Evolutionary conservation across 1,140 invertebrate species (phyloP).

Genomic region (Aethina tumida): DNA sequence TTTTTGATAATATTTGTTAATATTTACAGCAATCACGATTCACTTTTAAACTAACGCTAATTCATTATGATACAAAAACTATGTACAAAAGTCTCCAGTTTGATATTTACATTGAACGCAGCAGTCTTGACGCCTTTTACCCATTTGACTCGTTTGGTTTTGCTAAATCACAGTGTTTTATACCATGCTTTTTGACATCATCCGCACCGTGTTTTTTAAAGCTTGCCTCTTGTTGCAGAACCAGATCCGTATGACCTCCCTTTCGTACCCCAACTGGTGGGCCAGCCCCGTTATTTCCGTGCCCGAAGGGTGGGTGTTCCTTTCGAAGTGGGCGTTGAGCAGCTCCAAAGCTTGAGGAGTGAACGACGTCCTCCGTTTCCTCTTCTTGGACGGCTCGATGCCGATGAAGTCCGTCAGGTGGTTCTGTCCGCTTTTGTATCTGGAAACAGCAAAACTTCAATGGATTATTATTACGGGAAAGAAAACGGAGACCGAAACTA

Average conservation of each 20-base stretch:
- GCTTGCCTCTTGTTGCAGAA: slow-evolving; percentile 98
- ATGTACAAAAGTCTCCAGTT: too few species aligned
- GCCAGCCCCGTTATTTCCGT: slow-evolving; percentile 93
- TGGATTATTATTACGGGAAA: slow-evolving; percentile 12
- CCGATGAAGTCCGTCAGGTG: slow-evolving; percentile 93
- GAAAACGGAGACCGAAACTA: too few species aligned
- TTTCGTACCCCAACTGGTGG: slow-evolving; percentile 89
- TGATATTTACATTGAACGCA: background rate
- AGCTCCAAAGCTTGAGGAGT: slow-evolving; percentile 92
- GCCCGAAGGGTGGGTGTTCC: slow-evolving; percentile 95
- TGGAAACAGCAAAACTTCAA: slow-evolving; percentile 40
- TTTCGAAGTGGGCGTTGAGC: slow-evolving; percentile 90
- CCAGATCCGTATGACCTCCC: slow-evolving; percentile 98
- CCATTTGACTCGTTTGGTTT: slow-evolving; percentile 4
- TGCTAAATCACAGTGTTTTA: slow-evolving; percentile 22
- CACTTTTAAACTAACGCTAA: slow-evolving; percentile 3
- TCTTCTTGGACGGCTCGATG: slow-evolving; percentile 91
- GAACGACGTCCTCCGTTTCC: slow-evolving; percentile 92
- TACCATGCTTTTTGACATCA: slow-evolving; percentile 76
- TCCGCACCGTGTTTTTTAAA: slow-evolving; percentile 86
- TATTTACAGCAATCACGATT: too few species aligned
- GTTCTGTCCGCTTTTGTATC: slow-evolving; percentile 82
- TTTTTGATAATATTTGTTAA: too few species aligned
- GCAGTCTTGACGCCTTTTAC: background rate
- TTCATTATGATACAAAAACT: too few species aligned